Conservation (phyloP, 2,797 vertebrate genomes). For the Cossypha dichroa region DNA sequence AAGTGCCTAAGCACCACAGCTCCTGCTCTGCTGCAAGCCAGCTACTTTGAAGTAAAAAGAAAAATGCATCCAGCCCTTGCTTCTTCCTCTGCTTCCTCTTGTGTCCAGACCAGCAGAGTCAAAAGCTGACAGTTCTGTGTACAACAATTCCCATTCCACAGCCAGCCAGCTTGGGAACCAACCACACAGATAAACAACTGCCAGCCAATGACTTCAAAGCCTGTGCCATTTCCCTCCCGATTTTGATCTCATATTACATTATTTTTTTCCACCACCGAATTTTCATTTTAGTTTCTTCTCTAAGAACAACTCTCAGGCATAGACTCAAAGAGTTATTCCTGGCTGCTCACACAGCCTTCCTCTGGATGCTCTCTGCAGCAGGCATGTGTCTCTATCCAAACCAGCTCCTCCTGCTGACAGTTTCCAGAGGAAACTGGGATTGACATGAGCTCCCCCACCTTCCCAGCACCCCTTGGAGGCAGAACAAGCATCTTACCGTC, state of each 20-base stretch:
- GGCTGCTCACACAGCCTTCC: not conserved
- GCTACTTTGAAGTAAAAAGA: not conserved
- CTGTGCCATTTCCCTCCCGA: not conserved
- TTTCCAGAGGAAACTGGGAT: not conserved
- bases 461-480: not conserved
- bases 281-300: not conserved
- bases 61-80: not conserved
- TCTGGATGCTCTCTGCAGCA: not conserved
- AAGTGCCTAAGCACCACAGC: not conserved
- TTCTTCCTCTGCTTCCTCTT: not conserved
- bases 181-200: not conserved
- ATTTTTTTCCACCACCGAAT: not conserved
- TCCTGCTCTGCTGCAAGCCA: not conserved
- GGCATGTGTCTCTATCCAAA: not conserved
- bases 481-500: slow-evolving; percentile 82
- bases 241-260: not conserved
- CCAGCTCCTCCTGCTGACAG: not conserved
- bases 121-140: not conserved
- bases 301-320: not conserved
- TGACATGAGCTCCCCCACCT: not conserved
- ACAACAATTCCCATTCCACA: not conserved
- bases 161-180: not conserved
- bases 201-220: not conserved
- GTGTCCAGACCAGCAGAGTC: not conserved
- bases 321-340: not conserved